phyloP scores from a whole-genome alignment of 2,888 invertebrate genomes.

The Sialis lutaria region DNA sequence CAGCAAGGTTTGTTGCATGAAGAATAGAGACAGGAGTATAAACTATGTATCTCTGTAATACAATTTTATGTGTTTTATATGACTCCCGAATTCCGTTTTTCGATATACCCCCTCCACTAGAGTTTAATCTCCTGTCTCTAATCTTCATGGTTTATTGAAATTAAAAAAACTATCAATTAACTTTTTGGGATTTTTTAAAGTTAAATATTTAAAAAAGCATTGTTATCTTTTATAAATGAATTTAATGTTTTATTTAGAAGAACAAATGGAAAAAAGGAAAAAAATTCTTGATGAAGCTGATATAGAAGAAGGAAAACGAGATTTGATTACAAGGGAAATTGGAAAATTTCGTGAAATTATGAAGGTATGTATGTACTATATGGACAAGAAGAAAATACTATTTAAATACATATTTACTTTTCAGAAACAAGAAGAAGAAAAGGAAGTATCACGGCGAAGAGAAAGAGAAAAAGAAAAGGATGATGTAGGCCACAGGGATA shows the following conservation, averaged over 20 bases:
- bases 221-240: not conserved
- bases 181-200: not conserved
- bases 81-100: too few relatives aligned
- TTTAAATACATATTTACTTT: conserved; percentile 17
- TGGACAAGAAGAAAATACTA: not conserved
- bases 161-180: not conserved
- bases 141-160: conserved; percentile 31
- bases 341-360: conserved; percentile 94
- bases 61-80: too few relatives aligned
- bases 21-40: too few relatives aligned
- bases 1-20: conserved; percentile 38
- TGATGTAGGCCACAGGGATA: conserved; percentile 10
- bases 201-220: conserved; percentile 6
- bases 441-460: conserved; percentile 43
- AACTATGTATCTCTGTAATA: too few relatives aligned
- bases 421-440: conserved; percentile 61
- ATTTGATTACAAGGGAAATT: conserved; percentile 92
- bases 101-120: too few relatives aligned
- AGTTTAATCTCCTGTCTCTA: too few relatives aligned
- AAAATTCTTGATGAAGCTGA: conserved; percentile 67
- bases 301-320: conserved; percentile 90
- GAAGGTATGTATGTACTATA: conserved; percentile 49
- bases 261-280: conserved; percentile 43
- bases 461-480: conserved; percentile 19
- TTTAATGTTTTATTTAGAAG: conserved; percentile 29